These are phyloP conservation scores for Rotaria macrura DNA, from an alignment of 2,888 invertebrate genomes.

Conservation along the genomic window DNA sequence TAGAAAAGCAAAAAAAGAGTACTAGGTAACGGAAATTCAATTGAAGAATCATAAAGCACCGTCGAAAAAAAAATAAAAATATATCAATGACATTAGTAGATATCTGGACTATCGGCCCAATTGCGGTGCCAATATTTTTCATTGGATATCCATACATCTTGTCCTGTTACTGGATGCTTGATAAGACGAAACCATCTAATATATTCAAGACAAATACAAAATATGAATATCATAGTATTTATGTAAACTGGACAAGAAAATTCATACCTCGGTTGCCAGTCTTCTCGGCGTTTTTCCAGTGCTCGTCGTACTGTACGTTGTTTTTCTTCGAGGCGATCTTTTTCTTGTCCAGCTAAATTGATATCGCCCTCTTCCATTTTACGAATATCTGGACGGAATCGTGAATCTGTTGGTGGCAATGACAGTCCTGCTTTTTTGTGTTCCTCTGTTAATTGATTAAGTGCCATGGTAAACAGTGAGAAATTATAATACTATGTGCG, in stretches of 20 bases:
- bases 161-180: slow-evolving; percentile 23
- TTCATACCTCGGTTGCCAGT: slow-evolving; percentile 12
- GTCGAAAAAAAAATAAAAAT: background rate
- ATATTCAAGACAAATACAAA: background rate
- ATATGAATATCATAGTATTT: background rate
- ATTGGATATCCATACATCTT: slow-evolving; percentile 29
- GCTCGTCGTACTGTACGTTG: slow-evolving; percentile 23
- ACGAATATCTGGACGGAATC: slow-evolving; percentile 76
- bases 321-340: slow-evolving; percentile 32
- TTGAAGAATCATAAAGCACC: background rate
- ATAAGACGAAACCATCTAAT: slow-evolving; percentile 25
- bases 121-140: slow-evolving; percentile 31
- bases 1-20: background rate
- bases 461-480: slow-evolving; percentile 77
- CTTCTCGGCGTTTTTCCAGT: slow-evolving; percentile 23
- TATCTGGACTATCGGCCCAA: slow-evolving; percentile 25
- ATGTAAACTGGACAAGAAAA: background rate
- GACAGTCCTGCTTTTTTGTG: slow-evolving; percentile 62
- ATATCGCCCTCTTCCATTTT: slow-evolving; percentile 58
- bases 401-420: slow-evolving; percentile 75
- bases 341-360: slow-evolving; percentile 23
- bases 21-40: background rate
- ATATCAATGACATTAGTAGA: background rate
- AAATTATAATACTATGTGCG: slow-evolving; percentile 72
- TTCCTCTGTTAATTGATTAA: slow-evolving; percentile 69